Percentiles rank a stretch among this genome's conserved stretches.
Evolutionary conservation across 1,140 invertebrate genomes (phyloP).

Genomic region (Yoshiicerus persimilis): DNA sequence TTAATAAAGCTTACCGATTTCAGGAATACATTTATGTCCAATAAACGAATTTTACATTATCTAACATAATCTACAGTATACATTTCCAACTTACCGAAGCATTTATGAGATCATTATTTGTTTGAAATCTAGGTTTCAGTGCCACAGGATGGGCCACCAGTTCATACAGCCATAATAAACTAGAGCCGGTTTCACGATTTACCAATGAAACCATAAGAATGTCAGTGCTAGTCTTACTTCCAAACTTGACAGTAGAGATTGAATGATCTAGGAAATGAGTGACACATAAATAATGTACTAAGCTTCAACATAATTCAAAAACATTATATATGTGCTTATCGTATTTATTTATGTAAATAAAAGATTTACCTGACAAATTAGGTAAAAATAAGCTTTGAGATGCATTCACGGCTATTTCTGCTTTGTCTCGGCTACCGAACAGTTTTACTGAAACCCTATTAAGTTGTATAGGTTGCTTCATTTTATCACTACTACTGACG

Average conservation of each 20-base stretch:
- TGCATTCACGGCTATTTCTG: slow-evolving; percentile 31
- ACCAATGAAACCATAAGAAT: slow-evolving; percentile 27
- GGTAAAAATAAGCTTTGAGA: slow-evolving; percentile 43
- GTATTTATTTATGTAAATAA: too few species aligned
- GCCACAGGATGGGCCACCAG: slow-evolving; percentile 30
- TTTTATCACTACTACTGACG: slow-evolving; percentile 65
- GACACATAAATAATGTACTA: neutral
- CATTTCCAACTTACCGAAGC: slow-evolving; percentile 29
- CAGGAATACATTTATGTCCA: too few species aligned
- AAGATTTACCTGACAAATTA: slow-evolving; percentile 7
- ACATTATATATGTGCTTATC: neutral
- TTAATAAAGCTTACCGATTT: too few species aligned
- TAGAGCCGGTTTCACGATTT: slow-evolving; percentile 28
- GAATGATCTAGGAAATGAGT: slow-evolving; percentile 44
- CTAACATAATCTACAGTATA: too few species aligned
- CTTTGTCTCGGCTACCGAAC: slow-evolving; percentile 34
- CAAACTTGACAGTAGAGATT: slow-evolving; percentile 40
- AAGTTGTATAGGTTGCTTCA: slow-evolving; percentile 71
- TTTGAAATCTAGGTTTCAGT: slow-evolving; percentile 43
- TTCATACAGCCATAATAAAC: slow-evolving; percentile 38
- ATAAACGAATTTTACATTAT: too few species aligned
- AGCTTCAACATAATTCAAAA: neutral
- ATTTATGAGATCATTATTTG: slow-evolving; percentile 1
- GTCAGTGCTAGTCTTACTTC: slow-evolving; percentile 31
- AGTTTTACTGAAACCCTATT: slow-evolving; percentile 66